phyloP scores from a whole-genome alignment of 2,113 vertebrate genomes.

The Gymnarchus niloticus region DNA sequence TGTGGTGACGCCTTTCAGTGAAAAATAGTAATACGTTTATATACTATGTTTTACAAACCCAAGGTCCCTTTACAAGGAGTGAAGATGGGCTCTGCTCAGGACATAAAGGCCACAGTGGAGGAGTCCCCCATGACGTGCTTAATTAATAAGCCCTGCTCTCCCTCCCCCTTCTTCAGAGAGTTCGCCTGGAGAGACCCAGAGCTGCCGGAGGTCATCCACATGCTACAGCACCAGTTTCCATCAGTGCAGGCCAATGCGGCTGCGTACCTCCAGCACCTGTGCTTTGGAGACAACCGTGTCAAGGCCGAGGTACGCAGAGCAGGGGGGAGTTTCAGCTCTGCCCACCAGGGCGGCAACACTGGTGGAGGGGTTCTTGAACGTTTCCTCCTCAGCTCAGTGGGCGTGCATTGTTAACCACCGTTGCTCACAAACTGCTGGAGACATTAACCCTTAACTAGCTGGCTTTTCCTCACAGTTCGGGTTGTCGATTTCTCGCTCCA shows the following conservation, averaged over 20 bases:
- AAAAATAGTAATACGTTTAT: no score
- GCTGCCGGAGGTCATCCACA: slow-evolving; percentile 90
- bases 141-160: background rate
- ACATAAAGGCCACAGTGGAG: background rate
- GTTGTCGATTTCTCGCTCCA: no score
- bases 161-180: slow-evolving; percentile 66
- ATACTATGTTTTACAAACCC: no score
- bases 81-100: background rate
- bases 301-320: slow-evolving; percentile 75
- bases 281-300: slow-evolving; percentile 86
- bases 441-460: no score
- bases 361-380: background rate
- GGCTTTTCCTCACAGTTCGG: no score
- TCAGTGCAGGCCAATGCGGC: slow-evolving; percentile 94
- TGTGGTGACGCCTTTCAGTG: background rate
- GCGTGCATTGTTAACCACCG: background rate
- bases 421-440: background rate
- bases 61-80: no score
- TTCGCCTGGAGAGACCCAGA: slow-evolving; percentile 95
- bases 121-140: background rate
- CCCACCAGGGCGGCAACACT: background rate
- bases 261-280: slow-evolving; percentile 93
- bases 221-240: slow-evolving; percentile 96
- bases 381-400: background rate
- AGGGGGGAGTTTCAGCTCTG: background rate